phyloP scores from a whole-genome alignment of 2,113 vertebrate genomes.

The Barbus barbus region DNA sequence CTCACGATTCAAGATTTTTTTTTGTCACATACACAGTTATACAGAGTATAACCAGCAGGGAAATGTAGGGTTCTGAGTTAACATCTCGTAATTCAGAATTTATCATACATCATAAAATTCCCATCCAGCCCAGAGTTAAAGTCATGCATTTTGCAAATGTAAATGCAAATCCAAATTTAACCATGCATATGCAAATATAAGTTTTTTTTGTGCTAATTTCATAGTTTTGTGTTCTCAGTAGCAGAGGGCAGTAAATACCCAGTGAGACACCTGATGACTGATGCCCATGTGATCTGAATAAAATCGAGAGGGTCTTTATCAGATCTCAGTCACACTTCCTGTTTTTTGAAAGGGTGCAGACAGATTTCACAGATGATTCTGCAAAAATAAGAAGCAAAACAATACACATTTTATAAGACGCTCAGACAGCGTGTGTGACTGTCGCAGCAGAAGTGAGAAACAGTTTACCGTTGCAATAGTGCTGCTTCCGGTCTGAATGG shows the following conservation, averaged over 20 bases:
- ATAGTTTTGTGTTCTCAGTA: background rate
- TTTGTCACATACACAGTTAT: no score
- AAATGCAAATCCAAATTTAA: background rate
- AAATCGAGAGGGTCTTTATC: slow-evolving; percentile 37
- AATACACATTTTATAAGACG: slow-evolving; percentile 18
- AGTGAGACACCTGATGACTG: slow-evolving; percentile 9
- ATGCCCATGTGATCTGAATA: slow-evolving; percentile 20
- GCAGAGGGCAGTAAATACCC: background rate
- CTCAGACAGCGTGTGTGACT: slow-evolving; percentile 23
- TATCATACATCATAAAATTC: background rate
- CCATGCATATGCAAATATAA: background rate
- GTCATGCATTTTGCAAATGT: background rate
- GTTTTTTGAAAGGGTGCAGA: slow-evolving; percentile 61
- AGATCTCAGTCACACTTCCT: slow-evolving; percentile 50
- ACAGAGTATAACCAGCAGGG: no score
- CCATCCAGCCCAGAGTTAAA: no score
- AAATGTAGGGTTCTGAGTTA: no score
- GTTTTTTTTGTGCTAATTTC: no score
- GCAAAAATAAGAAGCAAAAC: slow-evolving; percentile 56
- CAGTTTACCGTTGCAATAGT: slow-evolving; percentile 72
- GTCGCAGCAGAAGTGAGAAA: slow-evolving; percentile 83
- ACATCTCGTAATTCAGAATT: no score
- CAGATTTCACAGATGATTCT: slow-evolving; percentile 55
- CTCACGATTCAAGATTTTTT: no score
- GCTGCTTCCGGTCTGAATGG: slow-evolving; percentile 70